Base-by-base conservation (phyloP, 2,797 vertebrate species). In the Meda fulgida region DNA sequence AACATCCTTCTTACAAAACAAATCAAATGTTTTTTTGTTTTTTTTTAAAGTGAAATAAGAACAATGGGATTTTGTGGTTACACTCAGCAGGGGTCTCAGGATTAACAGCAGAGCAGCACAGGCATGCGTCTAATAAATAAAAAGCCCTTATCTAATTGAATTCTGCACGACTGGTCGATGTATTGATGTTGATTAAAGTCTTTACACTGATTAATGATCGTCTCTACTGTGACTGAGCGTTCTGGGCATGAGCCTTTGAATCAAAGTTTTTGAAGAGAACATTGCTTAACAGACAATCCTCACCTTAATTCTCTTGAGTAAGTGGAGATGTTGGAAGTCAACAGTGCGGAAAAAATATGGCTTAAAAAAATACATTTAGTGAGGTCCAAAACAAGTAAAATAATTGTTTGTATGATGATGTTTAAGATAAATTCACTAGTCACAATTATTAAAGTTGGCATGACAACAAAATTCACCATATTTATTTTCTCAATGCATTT, bases 151-250 rank as follows among this genome's bases (percentile, higher is more conserved):
- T 51, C 43, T 84, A 36, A 84, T 67, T 84, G 60, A 77, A 77
- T 77, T 84, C 51, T 40, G 73, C 26, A n/a, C n/a, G 0, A 10
- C 60, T 46, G 82, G 34, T 84, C 82, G 34, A 78, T 78, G 65
- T 69, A 84, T 84, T 70, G 82, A 84, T 84, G 82, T 29, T 78
- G 65, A 84, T 77, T 78, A 67, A 84, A 77, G 48, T n/a, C 46
- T 76, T 77, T 55, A 76, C 43, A 40, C 72, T 55, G 73, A 84
- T 84, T 77, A 78, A 84, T 78, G 63, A 78, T 58, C n/a, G 18
- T 69, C 82, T 84, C 46, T 66, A 76, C 58, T 9, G 16, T 31
- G n/a, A 60, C 31, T 51, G 71, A 76, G 58, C 5, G 7, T 38
- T 75, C 58, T 65, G 38, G 26, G 13, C 7, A 72, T 18, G 13